Percentiles rank a stretch among this genome's conserved stretches.
Conservation (phyloP, 1,140 invertebrate genomes). For the Megalopta genalis region DNA sequence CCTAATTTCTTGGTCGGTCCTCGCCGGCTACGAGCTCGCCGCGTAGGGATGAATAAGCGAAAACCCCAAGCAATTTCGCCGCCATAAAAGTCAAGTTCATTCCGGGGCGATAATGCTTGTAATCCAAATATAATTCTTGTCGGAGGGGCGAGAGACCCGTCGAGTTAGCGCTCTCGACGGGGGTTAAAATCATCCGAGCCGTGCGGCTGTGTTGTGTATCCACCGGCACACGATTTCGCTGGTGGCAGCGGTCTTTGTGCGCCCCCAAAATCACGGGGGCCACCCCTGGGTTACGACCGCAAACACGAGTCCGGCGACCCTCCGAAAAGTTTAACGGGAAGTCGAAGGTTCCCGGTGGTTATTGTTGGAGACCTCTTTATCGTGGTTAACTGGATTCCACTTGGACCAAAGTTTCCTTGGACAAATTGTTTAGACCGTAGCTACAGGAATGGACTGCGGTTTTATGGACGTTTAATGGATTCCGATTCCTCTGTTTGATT, state of each 20-base stretch:
- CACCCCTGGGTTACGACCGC: conserved; percentile 58
- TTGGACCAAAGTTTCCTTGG: neutral
- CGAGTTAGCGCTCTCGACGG: conserved; percentile 59
- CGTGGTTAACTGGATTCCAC: conserved; percentile 20
- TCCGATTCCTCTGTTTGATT: neutral
- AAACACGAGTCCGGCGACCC: conserved; percentile 52
- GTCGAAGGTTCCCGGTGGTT: conserved; percentile 30
- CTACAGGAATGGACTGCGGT: no score
- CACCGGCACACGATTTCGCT: conserved; percentile 35
- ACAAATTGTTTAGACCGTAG: conserved; percentile 28
- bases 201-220: conserved; percentile 34
- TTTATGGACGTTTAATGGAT: neutral
- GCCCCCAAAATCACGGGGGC: conserved; percentile 65
- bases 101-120: conserved; percentile 79
- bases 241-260: conserved; percentile 54
- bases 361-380: conserved; percentile 47
- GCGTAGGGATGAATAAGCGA: conserved; percentile 52
- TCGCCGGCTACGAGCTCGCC: neutral
- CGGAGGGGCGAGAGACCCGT: conserved; percentile 58
- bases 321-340: conserved; percentile 51
- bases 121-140: conserved; percentile 80
- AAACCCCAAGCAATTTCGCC: conserved; percentile 67
- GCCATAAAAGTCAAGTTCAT: conserved; percentile 80
- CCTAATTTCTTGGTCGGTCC: conserved; percentile 45
- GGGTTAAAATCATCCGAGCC: conserved; percentile 60